Conservation (phyloP, 2,797 vertebrate genomes). For the Dipus sagitta region DNA sequence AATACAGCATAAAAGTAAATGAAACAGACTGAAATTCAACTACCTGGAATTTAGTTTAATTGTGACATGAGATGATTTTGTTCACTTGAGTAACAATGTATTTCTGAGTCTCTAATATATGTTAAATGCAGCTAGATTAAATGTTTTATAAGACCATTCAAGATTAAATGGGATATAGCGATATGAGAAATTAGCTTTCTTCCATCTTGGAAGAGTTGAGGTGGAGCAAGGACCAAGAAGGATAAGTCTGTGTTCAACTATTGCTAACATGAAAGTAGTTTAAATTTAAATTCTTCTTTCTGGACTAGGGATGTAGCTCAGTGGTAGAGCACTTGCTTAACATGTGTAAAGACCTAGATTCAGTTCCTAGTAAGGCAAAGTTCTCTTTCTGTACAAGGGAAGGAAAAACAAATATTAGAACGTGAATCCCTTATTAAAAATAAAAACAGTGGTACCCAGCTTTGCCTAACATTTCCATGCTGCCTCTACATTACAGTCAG, state of each 20-base stretch:
- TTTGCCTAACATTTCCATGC: background rate
- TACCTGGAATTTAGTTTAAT: background rate
- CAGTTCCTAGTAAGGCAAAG: background rate
- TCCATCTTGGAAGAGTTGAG: background rate
- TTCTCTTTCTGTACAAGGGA: background rate
- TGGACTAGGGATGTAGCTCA: background rate
- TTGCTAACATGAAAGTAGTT: background rate
- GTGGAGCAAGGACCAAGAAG: background rate
- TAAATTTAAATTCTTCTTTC: background rate
- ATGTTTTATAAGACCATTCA: background rate
- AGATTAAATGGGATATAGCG: background rate
- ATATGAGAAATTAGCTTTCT: background rate
- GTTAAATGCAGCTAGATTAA: background rate
- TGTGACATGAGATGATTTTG: background rate
- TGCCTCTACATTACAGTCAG: background rate
- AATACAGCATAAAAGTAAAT: background rate
- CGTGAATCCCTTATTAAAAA: background rate
- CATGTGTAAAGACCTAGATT: background rate
- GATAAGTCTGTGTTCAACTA: background rate
- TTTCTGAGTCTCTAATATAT: background rate
- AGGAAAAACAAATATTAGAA: background rate
- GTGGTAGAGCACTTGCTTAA: background rate
- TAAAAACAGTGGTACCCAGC: background rate
- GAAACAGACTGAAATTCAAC: background rate
- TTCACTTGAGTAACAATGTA: background rate